Evolutionary conservation across 2,888 invertebrate genomes (phyloP).

Genomic region (Cephalotes varians): DNA sequence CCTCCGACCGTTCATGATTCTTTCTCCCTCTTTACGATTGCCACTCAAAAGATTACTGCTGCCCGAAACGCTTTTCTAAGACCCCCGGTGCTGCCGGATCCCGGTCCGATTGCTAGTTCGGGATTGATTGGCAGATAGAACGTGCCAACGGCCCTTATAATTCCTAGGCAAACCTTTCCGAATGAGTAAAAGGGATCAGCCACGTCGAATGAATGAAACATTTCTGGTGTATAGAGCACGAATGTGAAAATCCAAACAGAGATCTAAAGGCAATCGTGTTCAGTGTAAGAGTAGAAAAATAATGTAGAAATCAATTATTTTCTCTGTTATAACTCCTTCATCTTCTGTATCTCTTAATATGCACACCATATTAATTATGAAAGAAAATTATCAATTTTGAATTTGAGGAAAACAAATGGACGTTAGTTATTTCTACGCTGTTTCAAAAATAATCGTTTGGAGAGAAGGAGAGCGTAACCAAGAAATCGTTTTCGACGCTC

Average conservation of each 20-base stretch:
- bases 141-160: constrained; percentile 68
- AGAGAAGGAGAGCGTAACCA: neutral
- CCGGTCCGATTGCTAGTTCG: constrained; percentile 67
- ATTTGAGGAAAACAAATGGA: neutral
- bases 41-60: constrained; percentile 75
- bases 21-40: constrained; percentile 75
- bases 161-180: constrained; percentile 66
- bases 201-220: constrained; percentile 24
- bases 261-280: neutral
- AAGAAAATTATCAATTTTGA: neutral
- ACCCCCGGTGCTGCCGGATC: constrained; percentile 62
- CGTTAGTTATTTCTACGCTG: neutral
- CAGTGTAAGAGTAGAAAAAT: neutral
- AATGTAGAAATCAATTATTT: constrained; percentile 1
- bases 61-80: constrained; percentile 76
- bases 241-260: constrained; percentile 23
- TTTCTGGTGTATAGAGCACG: constrained; percentile 24
- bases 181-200: constrained; percentile 46
- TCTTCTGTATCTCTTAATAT: neutral
- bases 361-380: neutral
- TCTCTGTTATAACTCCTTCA: neutral
- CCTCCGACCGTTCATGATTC: constrained; percentile 39
- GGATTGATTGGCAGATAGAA: constrained; percentile 75
- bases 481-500: neutral
- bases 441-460: neutral